phyloP scores from a whole-genome alignment of 2,113 vertebrate genomes.

The Pseudolaguvia tuberculata region DNA sequence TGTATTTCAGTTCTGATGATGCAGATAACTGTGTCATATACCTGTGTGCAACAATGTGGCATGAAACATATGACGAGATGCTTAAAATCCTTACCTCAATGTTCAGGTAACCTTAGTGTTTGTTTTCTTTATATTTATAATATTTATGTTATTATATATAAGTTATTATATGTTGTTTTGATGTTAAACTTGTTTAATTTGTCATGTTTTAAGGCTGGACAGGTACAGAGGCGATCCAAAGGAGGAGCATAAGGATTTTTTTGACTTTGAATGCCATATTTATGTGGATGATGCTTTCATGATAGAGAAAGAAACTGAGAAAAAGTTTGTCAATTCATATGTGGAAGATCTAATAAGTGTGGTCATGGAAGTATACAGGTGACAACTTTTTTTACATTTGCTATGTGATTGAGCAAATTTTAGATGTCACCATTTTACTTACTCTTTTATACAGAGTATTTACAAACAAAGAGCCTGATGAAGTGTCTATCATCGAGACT shows the following conservation, averaged over 20 bases:
- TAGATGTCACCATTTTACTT: neutral
- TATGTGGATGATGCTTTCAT: constrained; percentile 70
- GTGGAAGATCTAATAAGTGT: constrained; percentile 64
- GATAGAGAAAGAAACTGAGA: constrained; percentile 52
- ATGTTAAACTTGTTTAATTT: neutral
- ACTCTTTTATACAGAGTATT: constrained; percentile 59
- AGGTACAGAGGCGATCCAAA: constrained; percentile 70
- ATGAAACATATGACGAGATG: constrained; percentile 77
- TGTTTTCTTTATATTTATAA: neutral
- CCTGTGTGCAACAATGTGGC: constrained; percentile 79
- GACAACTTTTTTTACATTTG: neutral
- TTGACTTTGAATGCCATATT: constrained; percentile 74
- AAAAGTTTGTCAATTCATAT: constrained; percentile 64
- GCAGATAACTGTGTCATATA: constrained; percentile 68
- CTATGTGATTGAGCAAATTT: neutral
- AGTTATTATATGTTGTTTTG: neutral
- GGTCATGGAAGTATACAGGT: constrained; percentile 73
- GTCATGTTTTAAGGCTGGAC: constrained; percentile 64
- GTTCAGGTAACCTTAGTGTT: constrained; percentile 64
- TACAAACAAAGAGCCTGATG: constrained; percentile 72
- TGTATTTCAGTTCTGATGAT: constrained; percentile 36
- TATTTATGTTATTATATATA: too few species aligned
- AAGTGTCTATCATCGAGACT: constrained; percentile 67
- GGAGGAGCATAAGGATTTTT: constrained; percentile 65
- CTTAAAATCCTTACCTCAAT: constrained; percentile 75